These are phyloP conservation scores for Pontoporia blainvillei DNA, from an alignment of 2,113 vertebrate species.

Conservation along the genomic window DNA sequence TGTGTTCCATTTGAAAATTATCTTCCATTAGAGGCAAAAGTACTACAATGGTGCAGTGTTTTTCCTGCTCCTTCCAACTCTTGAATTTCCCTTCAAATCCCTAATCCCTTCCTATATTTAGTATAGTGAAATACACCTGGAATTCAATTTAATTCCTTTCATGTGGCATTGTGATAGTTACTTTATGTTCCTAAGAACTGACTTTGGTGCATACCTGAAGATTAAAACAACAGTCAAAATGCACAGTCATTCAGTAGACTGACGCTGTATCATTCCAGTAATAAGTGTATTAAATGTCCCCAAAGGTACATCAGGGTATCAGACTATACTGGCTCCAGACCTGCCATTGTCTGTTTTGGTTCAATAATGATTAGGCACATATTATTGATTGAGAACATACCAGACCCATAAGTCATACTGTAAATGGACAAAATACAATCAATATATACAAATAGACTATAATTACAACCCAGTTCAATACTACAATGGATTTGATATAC, in stretches of 20 bases:
- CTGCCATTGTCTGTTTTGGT: slow-evolving; percentile 28
- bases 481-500: slow-evolving; percentile 42
- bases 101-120: background rate
- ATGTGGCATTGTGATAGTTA: background rate
- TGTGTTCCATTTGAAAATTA: background rate
- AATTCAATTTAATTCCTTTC: background rate
- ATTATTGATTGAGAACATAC: slow-evolving; percentile 45
- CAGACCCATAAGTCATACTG: slow-evolving; percentile 31
- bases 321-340: slow-evolving; percentile 29
- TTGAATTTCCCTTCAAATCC: background rate
- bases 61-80: background rate
- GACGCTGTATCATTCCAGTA: slow-evolving; percentile 1
- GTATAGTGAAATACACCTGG: background rate
- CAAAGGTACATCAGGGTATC: slow-evolving; percentile 3
- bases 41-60: background rate
- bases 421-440: slow-evolving; percentile 54
- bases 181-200: background rate
- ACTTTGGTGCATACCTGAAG: background rate
- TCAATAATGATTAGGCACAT: slow-evolving; percentile 54
- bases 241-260: background rate
- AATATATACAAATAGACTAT: slow-evolving; percentile 43
- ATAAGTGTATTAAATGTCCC: slow-evolving; percentile 36
- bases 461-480: slow-evolving; percentile 53
- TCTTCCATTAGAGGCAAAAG: background rate
- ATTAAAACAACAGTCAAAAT: background rate